Conservation (phyloP, 2,113 vertebrate genomes). For the Daboia siamensis region DNA sequence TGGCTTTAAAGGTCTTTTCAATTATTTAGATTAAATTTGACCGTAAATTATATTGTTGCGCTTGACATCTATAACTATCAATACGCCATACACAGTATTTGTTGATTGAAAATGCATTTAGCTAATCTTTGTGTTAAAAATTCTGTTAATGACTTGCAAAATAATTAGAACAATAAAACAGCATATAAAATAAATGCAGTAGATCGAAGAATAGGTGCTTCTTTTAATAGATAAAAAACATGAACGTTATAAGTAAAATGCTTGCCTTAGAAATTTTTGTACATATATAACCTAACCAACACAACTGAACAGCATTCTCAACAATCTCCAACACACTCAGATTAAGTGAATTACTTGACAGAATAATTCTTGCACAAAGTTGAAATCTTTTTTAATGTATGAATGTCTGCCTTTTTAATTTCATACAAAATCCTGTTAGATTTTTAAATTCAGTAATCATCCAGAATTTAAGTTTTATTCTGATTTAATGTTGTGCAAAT, state of each 20-base stretch:
- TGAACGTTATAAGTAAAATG: background rate
- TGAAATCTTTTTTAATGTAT: background rate
- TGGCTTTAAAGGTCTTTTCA: conserved; percentile 55
- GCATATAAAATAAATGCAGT: background rate
- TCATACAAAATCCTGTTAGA: background rate
- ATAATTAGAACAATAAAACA: background rate
- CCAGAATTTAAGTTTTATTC: background rate
- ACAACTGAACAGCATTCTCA: background rate
- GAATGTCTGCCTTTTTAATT: background rate
- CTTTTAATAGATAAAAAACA: background rate
- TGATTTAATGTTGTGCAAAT: background rate
- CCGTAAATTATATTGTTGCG: conserved; percentile 37
- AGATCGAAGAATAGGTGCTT: background rate
- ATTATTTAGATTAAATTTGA: conserved; percentile 45
- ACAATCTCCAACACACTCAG: background rate
- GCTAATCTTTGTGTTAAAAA: background rate
- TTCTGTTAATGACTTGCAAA: background rate
- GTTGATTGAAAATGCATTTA: background rate
- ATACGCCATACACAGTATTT: background rate
- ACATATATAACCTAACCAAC: no score
- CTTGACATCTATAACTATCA: conserved; percentile 33
- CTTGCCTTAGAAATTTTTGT: background rate
- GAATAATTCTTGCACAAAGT: background rate
- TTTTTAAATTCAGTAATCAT: background rate
- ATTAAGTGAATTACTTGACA: background rate